Evolutionary conservation across 1,140 invertebrate species (phyloP).

Genomic region (Leptonema lineaticorne): DNA sequence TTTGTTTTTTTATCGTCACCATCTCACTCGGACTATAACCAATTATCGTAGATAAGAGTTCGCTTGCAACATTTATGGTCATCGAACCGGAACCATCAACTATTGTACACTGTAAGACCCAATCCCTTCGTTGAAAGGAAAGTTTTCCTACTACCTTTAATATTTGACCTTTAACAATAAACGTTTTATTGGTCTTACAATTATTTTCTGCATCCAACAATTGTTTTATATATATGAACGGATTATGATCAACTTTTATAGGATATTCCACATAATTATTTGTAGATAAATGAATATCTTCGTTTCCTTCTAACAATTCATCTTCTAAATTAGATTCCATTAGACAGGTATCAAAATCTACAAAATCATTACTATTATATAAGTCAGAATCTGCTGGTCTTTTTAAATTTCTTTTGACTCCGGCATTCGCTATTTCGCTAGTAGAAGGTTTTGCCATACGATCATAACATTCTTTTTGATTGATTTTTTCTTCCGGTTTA

Average conservation of each 20-base stretch:
- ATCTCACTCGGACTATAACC: slow-evolving; percentile 49
- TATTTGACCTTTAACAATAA: slow-evolving; percentile 50
- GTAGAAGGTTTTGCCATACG: too few species aligned
- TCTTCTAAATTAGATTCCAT: not conserved
- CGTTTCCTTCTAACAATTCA: slow-evolving; percentile 40
- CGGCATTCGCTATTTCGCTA: too few species aligned
- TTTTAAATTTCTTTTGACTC: too few species aligned
- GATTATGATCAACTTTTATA: slow-evolving; percentile 43
- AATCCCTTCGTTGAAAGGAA: slow-evolving; percentile 46
- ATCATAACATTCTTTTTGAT: too few species aligned
- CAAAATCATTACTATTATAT: not conserved
- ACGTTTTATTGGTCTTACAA: slow-evolving; percentile 45
- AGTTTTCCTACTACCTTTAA: slow-evolving; percentile 49
- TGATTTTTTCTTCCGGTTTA: not conserved
- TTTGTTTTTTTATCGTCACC: slow-evolving; percentile 47
- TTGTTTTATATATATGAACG: slow-evolving; percentile 52
- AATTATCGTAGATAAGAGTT: slow-evolving; percentile 47
- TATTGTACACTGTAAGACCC: slow-evolving; percentile 50
- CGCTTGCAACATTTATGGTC: slow-evolving; percentile 49
- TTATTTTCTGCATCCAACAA: slow-evolving; percentile 46
- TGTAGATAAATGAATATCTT: slow-evolving; percentile 39
- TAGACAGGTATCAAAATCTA: not conserved
- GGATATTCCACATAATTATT: slow-evolving; percentile 28
- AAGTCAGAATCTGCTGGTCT: too few species aligned
- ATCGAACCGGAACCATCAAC: slow-evolving; percentile 49